Conservation (phyloP, 1,140 invertebrate species). For the Marisa cornuarietis region DNA sequence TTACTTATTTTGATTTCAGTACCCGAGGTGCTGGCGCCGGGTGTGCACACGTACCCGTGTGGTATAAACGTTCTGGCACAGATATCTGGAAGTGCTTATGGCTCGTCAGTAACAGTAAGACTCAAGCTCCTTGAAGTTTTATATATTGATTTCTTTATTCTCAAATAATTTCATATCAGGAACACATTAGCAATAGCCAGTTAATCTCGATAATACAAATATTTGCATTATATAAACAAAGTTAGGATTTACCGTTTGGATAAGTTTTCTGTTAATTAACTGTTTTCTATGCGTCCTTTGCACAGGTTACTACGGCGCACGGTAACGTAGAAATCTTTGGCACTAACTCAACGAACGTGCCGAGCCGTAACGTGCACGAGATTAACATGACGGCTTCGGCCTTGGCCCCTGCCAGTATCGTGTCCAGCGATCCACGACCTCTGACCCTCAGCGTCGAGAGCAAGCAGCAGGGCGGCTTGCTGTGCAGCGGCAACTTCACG, state of each 20-base stretch:
- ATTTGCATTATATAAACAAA: no score
- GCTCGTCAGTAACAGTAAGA: constrained; percentile 36
- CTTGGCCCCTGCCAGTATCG: constrained; percentile 8
- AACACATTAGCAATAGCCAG: no score
- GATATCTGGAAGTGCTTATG: constrained; percentile 23
- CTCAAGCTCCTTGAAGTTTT: no score
- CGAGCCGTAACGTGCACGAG: constrained; percentile 31
- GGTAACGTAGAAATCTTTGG: constrained; percentile 31
- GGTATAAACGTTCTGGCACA: constrained; percentile 35
- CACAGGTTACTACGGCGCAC: constrained; percentile 25
- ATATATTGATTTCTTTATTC: no score
- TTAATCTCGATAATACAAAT: no score
- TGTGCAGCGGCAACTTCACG: constrained; percentile 21
- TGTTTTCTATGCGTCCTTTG: background rate
- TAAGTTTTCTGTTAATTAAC: no score
- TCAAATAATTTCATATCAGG: no score
- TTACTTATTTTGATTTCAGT: constrained; percentile 26
- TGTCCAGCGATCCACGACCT: constrained; percentile 17
- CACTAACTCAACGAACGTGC: constrained; percentile 24
- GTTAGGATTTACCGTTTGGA: no score
- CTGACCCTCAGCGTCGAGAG: constrained; percentile 17
- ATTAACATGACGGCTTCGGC: constrained; percentile 25
- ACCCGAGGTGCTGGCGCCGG: constrained; percentile 35
- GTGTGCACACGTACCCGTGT: constrained; percentile 39
- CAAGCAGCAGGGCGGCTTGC: background rate